Evolutionary conservation across 2,888 invertebrate species (phyloP).

Genomic region (Megaustenia siamemsis): DNA sequence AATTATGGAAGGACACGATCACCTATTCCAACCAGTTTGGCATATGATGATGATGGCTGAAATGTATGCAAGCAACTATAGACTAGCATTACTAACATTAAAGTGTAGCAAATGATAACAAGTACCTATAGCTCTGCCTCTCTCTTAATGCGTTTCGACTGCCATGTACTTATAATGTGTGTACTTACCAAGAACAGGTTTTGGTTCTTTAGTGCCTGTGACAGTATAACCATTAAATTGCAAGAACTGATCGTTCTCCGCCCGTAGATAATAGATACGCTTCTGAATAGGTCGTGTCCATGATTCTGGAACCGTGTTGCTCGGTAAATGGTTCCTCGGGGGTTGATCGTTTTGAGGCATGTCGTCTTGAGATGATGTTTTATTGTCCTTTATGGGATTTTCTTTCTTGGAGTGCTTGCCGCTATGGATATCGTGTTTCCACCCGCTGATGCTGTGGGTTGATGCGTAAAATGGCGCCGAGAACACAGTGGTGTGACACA

Average conservation of each 20-base stretch:
- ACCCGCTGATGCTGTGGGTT: not conserved
- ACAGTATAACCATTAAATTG: slow-evolving; percentile 18
- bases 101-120: not conserved
- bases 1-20: too few relatives aligned
- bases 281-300: slow-evolving; percentile 24
- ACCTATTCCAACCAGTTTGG: too few relatives aligned
- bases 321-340: not conserved
- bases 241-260: slow-evolving; percentile 37
- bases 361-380: not conserved
- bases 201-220: slow-evolving; percentile 18
- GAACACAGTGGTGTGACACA: not conserved
- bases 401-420: not conserved
- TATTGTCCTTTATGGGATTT: not conserved
- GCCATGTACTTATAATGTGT: not conserved
- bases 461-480: not conserved
- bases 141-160: not conserved
- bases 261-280: slow-evolving; percentile 20
- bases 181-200: slow-evolving; percentile 28
- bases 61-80: not conserved
- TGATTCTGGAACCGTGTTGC: not conserved
- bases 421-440: not conserved
- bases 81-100: not conserved
- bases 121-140: not conserved
- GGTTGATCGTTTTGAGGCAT: slow-evolving; percentile 35
- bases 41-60: not conserved